Evolutionary conservation across 2,113 vertebrate genomes (phyloP).

Genomic region (Laticauda laticaudata): DNA sequence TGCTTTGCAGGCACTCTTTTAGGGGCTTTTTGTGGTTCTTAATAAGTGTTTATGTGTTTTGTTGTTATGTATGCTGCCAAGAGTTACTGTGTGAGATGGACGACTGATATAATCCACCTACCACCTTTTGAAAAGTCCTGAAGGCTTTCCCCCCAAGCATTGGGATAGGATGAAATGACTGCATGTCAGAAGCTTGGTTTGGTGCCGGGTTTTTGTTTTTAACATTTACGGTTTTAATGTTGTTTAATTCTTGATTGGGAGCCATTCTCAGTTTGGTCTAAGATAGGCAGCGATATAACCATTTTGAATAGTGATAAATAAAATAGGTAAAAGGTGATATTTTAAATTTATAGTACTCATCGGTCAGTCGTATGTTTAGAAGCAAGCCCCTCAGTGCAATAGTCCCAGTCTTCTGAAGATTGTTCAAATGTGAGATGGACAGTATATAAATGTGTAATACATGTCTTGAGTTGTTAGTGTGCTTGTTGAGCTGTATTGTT

Average conservation of each 20-base stretch:
- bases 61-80: background rate
- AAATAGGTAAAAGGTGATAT: background rate
- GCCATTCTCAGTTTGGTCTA: background rate
- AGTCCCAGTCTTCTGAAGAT: background rate
- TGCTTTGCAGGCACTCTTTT: background rate
- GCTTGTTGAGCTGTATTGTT: background rate
- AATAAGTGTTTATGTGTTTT: background rate
- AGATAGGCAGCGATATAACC: background rate
- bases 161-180: background rate
- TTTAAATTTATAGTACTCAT: background rate
- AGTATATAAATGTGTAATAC: background rate
- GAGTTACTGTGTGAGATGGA: background rate
- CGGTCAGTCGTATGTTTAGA: background rate
- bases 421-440: background rate
- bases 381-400: background rate
- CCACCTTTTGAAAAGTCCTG: background rate
- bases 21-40: background rate
- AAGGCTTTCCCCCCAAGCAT: background rate
- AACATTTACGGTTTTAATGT: background rate
- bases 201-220: background rate
- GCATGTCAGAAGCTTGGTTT: background rate
- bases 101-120: background rate
- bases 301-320: background rate
- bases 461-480: background rate
- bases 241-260: background rate